Conservation (phyloP, 2,888 invertebrate species). For the Callyntrura sp. region DNA sequence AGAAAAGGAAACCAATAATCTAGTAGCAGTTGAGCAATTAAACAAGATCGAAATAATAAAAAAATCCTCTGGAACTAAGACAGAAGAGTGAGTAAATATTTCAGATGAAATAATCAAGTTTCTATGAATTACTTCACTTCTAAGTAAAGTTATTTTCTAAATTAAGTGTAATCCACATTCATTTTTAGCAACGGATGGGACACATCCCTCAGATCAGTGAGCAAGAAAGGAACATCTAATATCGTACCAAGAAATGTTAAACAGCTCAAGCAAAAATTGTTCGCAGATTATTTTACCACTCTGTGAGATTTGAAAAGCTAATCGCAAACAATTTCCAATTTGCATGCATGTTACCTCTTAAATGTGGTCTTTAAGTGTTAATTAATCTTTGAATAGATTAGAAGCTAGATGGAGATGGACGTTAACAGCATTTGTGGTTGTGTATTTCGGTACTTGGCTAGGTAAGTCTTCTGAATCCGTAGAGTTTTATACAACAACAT, state of each 20-base stretch:
- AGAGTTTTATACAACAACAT: background rate
- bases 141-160: background rate
- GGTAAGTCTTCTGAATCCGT: constrained; percentile 39
- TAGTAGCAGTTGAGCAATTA: too few species aligned
- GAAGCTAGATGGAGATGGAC: constrained; percentile 98
- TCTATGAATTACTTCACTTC: too few species aligned
- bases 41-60: background rate
- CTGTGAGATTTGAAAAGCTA: too few species aligned
- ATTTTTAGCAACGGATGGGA: too few species aligned
- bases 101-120: too few species aligned
- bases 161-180: too few species aligned
- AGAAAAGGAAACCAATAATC: too few species aligned
- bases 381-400: constrained; percentile 86
- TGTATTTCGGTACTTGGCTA: constrained; percentile 95
- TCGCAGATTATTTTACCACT: constrained; percentile 90
- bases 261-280: constrained; percentile 84
- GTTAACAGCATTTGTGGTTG: constrained; percentile 92
- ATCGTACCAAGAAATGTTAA: constrained; percentile 78
- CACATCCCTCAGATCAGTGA: constrained; percentile 78
- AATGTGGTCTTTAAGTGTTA: too few species aligned
- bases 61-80: background rate
- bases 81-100: too few species aligned
- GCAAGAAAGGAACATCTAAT: constrained; percentile 80
- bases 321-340: too few species aligned
- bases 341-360: background rate